phyloP scores from a whole-genome alignment of 2,888 invertebrate species.

The Andrena haemorrhoa region DNA sequence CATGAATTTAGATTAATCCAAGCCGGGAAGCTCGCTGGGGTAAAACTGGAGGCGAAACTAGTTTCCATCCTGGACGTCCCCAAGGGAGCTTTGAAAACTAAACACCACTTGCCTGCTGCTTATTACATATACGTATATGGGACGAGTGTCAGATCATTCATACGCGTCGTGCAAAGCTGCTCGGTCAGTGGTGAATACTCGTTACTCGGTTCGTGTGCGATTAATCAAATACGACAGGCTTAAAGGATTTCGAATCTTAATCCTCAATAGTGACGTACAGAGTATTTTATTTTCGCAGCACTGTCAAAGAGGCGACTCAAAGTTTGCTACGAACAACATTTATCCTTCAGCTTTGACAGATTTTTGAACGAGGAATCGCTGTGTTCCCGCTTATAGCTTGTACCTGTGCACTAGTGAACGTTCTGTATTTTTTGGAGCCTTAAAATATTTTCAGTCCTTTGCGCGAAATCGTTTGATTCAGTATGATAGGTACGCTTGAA shows the following conservation, averaged over 20 bases:
- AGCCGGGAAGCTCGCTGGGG: constrained; percentile 41
- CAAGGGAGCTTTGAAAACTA: constrained; percentile 69
- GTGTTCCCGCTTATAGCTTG: background rate
- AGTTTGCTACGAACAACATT: background rate
- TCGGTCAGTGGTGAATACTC: background rate
- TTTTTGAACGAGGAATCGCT: background rate
- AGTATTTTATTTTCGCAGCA: background rate
- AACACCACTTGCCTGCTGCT: constrained; percentile 41
- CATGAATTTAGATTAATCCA: constrained; percentile 75
- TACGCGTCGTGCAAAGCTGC: constrained; percentile 28
- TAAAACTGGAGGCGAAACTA: constrained; percentile 65
- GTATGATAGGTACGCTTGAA: background rate
- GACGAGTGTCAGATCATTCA: constrained; percentile 66
- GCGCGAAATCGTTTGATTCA: background rate
- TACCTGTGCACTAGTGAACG: background rate
- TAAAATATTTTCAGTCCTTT: no score
- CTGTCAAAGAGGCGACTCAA: background rate
- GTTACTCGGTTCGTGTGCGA: constrained; percentile 18
- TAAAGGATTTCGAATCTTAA: constrained; percentile 30
- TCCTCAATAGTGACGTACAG: background rate
- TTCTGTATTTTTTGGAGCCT: background rate
- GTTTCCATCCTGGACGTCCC: constrained; percentile 60
- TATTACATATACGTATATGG: constrained; percentile 53
- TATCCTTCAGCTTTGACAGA: no score
- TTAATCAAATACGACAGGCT: constrained; percentile 24